Evolutionary conservation across 2,888 invertebrate species (phyloP).

Genomic region (Pinctada fucata): DNA sequence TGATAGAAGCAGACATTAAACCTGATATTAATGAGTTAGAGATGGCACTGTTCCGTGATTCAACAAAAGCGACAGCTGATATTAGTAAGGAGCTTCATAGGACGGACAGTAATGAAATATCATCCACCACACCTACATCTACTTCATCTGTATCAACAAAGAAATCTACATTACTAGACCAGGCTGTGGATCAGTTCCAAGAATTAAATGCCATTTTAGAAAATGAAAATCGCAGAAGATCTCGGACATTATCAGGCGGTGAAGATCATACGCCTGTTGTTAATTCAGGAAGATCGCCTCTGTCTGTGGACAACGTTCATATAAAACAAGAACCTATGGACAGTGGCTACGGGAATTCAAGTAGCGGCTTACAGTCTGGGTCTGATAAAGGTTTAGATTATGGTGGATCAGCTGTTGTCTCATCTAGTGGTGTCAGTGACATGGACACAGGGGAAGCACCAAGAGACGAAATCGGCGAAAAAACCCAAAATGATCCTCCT

Average conservation of each 20-base stretch:
- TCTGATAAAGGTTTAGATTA: conserved; percentile 2
- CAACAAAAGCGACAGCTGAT: background rate
- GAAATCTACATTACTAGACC: background rate
- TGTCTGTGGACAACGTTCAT: background rate
- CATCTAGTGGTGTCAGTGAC: conserved; percentile 5
- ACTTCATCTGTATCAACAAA: background rate
- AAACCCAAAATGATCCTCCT: background rate
- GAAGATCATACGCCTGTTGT: background rate
- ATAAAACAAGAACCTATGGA: conserved; percentile 41
- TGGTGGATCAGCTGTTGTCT: background rate
- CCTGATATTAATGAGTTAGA: conserved; percentile 55
- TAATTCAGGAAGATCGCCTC: background rate
- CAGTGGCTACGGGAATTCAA: conserved; percentile 38
- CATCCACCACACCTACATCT: background rate
- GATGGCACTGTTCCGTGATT: conserved; percentile 19
- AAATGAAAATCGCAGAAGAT: background rate
- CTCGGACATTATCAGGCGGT: background rate
- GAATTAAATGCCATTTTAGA: background rate
- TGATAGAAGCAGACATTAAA: conserved; percentile 62
- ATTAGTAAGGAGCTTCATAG: background rate
- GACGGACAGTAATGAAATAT: background rate
- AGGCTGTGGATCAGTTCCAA: background rate
- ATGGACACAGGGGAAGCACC: background rate
- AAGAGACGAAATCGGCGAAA: background rate
- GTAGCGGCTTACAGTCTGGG: background rate